Evolutionary conservation across 2,888 invertebrate genomes (phyloP), one percentile per base, ranked within the genome.

Genomic region (Leptinotarsa peninsularis): DNA sequence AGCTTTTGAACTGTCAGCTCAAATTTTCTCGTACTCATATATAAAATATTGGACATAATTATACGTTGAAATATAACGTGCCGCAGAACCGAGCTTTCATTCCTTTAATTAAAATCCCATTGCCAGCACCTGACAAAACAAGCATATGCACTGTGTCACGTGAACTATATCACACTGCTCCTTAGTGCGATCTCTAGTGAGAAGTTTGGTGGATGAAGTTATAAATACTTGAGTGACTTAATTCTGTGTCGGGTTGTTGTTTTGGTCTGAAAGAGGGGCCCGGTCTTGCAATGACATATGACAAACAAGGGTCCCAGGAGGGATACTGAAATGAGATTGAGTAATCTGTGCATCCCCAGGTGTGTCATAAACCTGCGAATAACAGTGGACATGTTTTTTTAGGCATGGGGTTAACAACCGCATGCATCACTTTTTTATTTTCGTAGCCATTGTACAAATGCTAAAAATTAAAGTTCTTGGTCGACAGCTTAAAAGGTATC

Each of bases 151-250:
- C 49, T 50, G 49, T 49, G 58, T 56, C 54, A n/a, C 58, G 27
- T 50, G 27, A 56, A 27, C 49, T 50, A 71, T 43, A 43, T 66
- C 33, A 70, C 58, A 66, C 15, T 58, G 58, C 27, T 58, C 23
- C 23, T 56, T 66, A 56, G 67, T 72, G 74, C 77, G 71, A 72
- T 74, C 77, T 77, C 77, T 60, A 71, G 75, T 68, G 74, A 71
- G 73, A 75, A 71, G 74, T 72, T 73, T 70, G 60, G 69, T 74
- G 79, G 79, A 81, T 81, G 80, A 77, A 78, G 81, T 76, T 78
- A 82, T 83, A 82, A 83, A 83, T 83, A 82, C 75, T 80, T 79
- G 78, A 83, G 81, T 79, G 73, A 81, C 81, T 78, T 81, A 81
- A 82, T 81, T 81, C 79, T 72, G 75, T 73, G 10, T 21, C 74